A percentile compares a stretch with the other conserved stretches of the same genome.
Evolutionary conservation across 2,797 vertebrate species (phyloP).

Genomic region (Cyprinella venusta): DNA sequence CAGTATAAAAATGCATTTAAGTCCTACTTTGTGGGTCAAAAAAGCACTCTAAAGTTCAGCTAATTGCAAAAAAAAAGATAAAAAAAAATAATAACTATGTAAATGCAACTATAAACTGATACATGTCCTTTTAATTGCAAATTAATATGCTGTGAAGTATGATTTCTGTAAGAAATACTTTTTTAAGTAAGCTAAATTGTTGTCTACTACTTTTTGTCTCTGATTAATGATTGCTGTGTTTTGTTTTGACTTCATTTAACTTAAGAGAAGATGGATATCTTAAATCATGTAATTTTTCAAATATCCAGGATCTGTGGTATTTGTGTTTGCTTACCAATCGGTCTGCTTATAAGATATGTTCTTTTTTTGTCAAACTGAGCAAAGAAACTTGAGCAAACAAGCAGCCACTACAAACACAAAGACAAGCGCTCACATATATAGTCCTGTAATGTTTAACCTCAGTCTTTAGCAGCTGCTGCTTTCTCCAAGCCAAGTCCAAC

Average conservation of each 20-base stretch:
- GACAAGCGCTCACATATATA: not conserved
- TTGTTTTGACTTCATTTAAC: not conserved
- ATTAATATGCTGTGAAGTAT: not conserved
- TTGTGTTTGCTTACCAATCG: conserved; percentile 11
- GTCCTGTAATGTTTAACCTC: conserved; percentile 28
- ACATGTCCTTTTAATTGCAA: not conserved
- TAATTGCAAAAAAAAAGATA: not conserved
- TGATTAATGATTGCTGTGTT: not conserved
- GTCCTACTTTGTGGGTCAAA: not conserved
- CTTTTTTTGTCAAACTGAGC: conserved; percentile 4
- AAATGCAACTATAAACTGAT: not conserved
- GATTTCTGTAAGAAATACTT: not conserved
- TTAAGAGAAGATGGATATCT: not conserved
- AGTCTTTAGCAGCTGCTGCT: conserved; percentile 25
- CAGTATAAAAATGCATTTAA: no score
- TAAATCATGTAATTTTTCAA: not conserved
- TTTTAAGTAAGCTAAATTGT: not conserved
- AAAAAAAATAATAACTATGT: not conserved
- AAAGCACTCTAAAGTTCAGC: not conserved
- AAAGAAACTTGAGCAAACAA: conserved; percentile 27
- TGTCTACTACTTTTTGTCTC: not conserved
- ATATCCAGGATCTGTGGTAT: not conserved
- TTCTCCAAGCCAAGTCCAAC: conserved; percentile 12
- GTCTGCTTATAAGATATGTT: not conserved
- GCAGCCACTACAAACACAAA: not conserved